Evolutionary conservation across 2,888 invertebrate genomes (phyloP).

Genomic region (Agrochola litura): DNA sequence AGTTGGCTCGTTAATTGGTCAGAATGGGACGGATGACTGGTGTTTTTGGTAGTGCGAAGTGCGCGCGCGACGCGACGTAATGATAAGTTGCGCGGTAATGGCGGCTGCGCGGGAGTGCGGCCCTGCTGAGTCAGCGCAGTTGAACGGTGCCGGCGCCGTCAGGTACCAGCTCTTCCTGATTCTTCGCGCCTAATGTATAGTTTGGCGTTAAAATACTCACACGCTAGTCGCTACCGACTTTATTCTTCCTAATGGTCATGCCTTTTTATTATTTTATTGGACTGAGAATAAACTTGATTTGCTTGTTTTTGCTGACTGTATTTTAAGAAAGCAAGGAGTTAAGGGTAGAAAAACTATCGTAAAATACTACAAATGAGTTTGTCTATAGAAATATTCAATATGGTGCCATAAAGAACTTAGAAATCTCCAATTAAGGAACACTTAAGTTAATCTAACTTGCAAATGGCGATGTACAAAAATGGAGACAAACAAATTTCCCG

Average conservation of each 20-base stretch:
- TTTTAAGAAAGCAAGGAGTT: background rate
- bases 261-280: conserved; percentile 38
- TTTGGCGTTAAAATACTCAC: conserved; percentile 65
- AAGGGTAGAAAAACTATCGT: background rate
- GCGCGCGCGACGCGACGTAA: conserved; percentile 84
- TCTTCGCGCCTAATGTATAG: conserved; percentile 60
- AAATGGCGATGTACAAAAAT: conserved; percentile 71
- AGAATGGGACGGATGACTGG: conserved; percentile 85
- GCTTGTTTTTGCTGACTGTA: conserved; percentile 22
- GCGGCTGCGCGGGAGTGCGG: conserved; percentile 78
- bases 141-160: conserved; percentile 84
- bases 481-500: conserved; percentile 74
- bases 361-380: conserved; percentile 1
- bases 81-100: conserved; percentile 83
- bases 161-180: conserved; percentile 73
- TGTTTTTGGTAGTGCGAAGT: conserved; percentile 86
- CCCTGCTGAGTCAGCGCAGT: conserved; percentile 87
- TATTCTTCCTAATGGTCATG: conserved; percentile 52
- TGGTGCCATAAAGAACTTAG: conserved; percentile 14
- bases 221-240: conserved; percentile 53
- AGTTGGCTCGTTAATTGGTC: conserved; percentile 86
- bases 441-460: conserved; percentile 66
- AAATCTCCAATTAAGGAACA: conserved; percentile 56
- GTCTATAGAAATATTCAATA: conserved; percentile 9
- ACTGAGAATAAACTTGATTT: conserved; percentile 13